A percentile compares a stretch with the other conserved stretches of the same genome.
Conservation (phyloP, 2,797 vertebrate species). For the Apogon hyalosoma region DNA sequence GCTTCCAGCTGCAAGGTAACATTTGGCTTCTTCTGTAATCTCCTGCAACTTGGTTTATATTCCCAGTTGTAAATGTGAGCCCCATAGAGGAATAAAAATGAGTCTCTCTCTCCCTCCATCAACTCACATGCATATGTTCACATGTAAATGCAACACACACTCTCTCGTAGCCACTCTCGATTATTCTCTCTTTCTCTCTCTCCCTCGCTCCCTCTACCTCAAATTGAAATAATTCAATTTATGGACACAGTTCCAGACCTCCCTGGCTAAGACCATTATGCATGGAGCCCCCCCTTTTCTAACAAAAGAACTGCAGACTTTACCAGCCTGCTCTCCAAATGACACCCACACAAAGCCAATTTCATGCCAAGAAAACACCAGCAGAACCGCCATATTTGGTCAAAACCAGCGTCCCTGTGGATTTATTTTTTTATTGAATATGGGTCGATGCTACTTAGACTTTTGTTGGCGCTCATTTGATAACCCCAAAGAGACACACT, state of each 20-base stretch:
- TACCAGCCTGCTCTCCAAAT: slow-evolving; percentile 85
- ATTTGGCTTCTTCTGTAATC: slow-evolving; percentile 87
- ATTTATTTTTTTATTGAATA: slow-evolving; percentile 48
- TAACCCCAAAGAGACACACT: slow-evolving; percentile 30
- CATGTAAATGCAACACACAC: slow-evolving; percentile 77
- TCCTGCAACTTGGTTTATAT: slow-evolving; percentile 85
- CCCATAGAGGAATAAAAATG: slow-evolving; percentile 86
- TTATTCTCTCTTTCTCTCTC: slow-evolving; percentile 75
- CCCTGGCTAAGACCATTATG: slow-evolving; percentile 83
- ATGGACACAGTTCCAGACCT: slow-evolving; percentile 82
- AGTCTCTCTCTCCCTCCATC: slow-evolving; percentile 67
- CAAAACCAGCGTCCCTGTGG: slow-evolving; percentile 57
- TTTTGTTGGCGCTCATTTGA: slow-evolving; percentile 67
- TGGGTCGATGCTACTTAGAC: slow-evolving; percentile 71
- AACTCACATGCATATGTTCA: slow-evolving; percentile 75
- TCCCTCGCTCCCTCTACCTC: slow-evolving; percentile 69
- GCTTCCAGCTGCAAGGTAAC: slow-evolving; percentile 68
- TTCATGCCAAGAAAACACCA: slow-evolving; percentile 82
- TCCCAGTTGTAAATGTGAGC: slow-evolving; percentile 89
- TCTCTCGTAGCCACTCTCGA: slow-evolving; percentile 65
- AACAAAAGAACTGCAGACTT: slow-evolving; percentile 84
- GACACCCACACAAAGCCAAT: slow-evolving; percentile 86
- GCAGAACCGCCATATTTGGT: slow-evolving; percentile 78
- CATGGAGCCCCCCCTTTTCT: slow-evolving; percentile 70
- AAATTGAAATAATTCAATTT: slow-evolving; percentile 86